Evolutionary conservation across 2,797 vertebrate genomes (phyloP), one percentile per base, ranked within the genome.

Genomic region (Meriones psammophilus): DNA sequence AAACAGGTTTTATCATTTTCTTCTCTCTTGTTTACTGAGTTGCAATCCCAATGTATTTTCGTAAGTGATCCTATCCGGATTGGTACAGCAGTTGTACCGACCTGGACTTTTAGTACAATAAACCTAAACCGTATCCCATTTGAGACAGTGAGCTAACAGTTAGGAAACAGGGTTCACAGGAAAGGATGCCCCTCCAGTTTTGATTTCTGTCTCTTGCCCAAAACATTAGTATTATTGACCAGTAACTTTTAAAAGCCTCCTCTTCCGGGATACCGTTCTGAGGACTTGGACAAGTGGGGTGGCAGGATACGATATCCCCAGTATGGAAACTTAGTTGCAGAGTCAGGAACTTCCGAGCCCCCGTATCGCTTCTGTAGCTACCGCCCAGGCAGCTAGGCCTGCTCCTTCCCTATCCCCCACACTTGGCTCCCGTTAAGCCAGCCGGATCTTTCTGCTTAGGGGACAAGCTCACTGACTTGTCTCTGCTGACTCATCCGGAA

Each of bases 1-100:
- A 86, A 86, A 56, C 50, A 17, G 56, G 6, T 36, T 36, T 73
- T 58, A 39, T n/a, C 6, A 6, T 66, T 88, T 83, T 88, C 36
- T 92, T 12, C 28, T 83, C 33, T 90, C 39, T 69, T 92, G 42
- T 78, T 54, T 95, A 83, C 15, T 83, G 36, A 73, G n/a, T 50
- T 50, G 46, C 30, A 58, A 46, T 73, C 68, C 54, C 33, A 18
- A 73, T 56, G 36, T 73, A 28, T 39, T 73, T 86, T 66, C 42
- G 42, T 79, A 89, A 85, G 26, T 39, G 12, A 30, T 56, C 64
- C 39, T 39, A 39, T 39, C 39, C 39, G 39, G 39, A 39, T 39
- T 39, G 39, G 39, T 39, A 39, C 33, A 73, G 68, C 24, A 56
- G 1, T 28, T 58, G 68, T 4, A 73, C 46, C 5, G 14, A 62